Evolutionary conservation across 2,888 invertebrate species (phyloP), one percentile per base, ranked within the genome.

Genomic region (Folsomia candida): DNA sequence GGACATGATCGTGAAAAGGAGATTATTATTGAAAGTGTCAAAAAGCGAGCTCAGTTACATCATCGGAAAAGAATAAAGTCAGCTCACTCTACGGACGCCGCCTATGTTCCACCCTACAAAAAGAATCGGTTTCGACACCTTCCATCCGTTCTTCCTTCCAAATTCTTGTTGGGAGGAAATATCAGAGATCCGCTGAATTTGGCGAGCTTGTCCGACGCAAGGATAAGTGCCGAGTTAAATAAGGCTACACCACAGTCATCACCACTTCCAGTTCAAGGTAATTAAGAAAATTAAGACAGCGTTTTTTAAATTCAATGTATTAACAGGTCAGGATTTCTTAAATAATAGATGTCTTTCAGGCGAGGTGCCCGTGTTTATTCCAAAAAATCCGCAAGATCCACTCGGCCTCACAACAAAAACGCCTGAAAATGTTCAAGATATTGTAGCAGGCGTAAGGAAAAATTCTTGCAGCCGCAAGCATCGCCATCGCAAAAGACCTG

Each of bases 161-260:
- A 95, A 83, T 97, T 97, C 84, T 85, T 94, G 2, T 87, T 97
- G 1, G 97, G 97, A 59, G 97, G 97, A 9, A 97, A 94, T 83
- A 96, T 96, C 78, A 91, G 91, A 78, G 97, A 97, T 86, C 97
- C 97, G 0, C 84, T 97, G 60, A 97, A 97, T 85, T 84, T 97
- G 73, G 94, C 93, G 82, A 94, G 95, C 82, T 86, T 97, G 80
- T 93, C 82, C 54, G 82, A 84, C 77, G 84, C 84, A 70, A 81
- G 81, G 68, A 74, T 81, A 11, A 81, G 81, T 65, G 79, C 90
- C 78, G 90, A 90, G 6, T 90, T 92, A 87, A 93, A 93, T 84
- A 91, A 91, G n/a, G 90, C 91, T 0, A 96, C 96, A 20, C 96
- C 96, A 67, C 91, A 93, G 81, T 93, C 94, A 29, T 96, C 96